phyloP scores from a whole-genome alignment of 1,140 invertebrate species.

The Drosophila seguyi region DNA sequence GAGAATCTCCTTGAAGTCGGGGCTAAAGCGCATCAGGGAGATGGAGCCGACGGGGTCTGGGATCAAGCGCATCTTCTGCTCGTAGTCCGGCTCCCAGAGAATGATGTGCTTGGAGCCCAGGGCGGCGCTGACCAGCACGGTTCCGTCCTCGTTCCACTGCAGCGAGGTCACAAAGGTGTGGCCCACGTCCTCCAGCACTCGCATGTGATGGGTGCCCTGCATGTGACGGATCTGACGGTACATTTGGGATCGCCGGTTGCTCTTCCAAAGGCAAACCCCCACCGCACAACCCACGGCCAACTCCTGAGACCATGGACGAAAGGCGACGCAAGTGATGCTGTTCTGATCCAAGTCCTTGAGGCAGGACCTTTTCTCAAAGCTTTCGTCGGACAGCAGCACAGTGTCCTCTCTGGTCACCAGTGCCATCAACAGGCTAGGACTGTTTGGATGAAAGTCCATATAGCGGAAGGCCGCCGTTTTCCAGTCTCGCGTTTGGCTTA shows the following conservation, averaged over 20 bases:
- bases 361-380: background rate
- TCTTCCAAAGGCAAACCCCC: slow-evolving; percentile 40
- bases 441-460: slow-evolving; percentile 21
- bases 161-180: slow-evolving; percentile 35
- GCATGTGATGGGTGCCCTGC: background rate
- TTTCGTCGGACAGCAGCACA: slow-evolving; percentile 13
- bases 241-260: background rate
- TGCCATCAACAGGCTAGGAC: background rate
- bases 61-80: slow-evolving; percentile 11
- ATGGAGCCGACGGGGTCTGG: background rate
- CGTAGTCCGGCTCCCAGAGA: slow-evolving; percentile 31
- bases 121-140: slow-evolving; percentile 19
- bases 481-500: slow-evolving; percentile 24
- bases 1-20: slow-evolving; percentile 18
- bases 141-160: slow-evolving; percentile 38
- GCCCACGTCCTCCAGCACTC: background rate
- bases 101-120: slow-evolving; percentile 23
- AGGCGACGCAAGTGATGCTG: slow-evolving; percentile 24
- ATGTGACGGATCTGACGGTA: slow-evolving; percentile 11
- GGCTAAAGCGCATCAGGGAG: slow-evolving; percentile 14
- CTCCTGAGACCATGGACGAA: slow-evolving; percentile 30
- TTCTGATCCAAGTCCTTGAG: background rate
- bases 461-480: background rate
- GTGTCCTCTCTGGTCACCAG: slow-evolving; percentile 21
- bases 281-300: slow-evolving; percentile 44